Evolutionary conservation across 2,797 vertebrate species (phyloP).

Genomic region (Eospalax fontanierii): DNA sequence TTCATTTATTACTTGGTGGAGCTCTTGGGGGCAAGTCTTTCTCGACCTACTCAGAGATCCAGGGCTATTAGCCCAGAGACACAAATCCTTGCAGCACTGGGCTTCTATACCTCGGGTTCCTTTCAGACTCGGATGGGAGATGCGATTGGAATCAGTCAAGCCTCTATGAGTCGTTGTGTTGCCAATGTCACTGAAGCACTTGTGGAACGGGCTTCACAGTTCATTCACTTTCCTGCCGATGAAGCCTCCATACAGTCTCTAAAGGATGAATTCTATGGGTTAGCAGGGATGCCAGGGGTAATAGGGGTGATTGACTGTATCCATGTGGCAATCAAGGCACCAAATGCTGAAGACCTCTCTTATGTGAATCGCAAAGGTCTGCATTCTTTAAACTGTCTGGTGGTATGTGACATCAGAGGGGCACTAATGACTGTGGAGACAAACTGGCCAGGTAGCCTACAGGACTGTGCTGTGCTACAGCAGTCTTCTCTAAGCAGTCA

Average conservation of each 20-base stretch:
- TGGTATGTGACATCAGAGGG: slow-evolving; percentile 96
- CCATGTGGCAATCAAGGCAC: slow-evolving; percentile 97
- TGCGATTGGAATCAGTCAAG: slow-evolving; percentile 98
- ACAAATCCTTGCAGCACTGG: slow-evolving; percentile 96
- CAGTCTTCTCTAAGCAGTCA: slow-evolving; percentile 92
- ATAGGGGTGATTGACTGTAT: slow-evolving; percentile 96
- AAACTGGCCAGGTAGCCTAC: slow-evolving; percentile 95
- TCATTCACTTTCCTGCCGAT: slow-evolving; percentile 94
- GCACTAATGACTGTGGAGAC: slow-evolving; percentile 95
- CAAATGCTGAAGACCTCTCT: slow-evolving; percentile 96
- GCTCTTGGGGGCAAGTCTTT: slow-evolving; percentile 94
- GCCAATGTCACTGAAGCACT: slow-evolving; percentile 96
- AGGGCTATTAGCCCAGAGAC: slow-evolving; percentile 98
- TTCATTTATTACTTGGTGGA: slow-evolving; percentile 97
- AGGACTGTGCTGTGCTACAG: slow-evolving; percentile 92
- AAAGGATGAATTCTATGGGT: slow-evolving; percentile 94
- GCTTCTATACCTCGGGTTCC: slow-evolving; percentile 97
- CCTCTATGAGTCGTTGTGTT: slow-evolving; percentile 98
- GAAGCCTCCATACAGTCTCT: slow-evolving; percentile 91
- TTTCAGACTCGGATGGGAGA: slow-evolving; percentile 99
- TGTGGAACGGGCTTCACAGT: slow-evolving; percentile 95
- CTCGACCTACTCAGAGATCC: slow-evolving; percentile 95
- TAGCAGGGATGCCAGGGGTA: slow-evolving; percentile 96
- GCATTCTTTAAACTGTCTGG: slow-evolving; percentile 96
- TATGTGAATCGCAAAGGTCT: slow-evolving; percentile 97